Evolutionary conservation across 37 sponge, comb jelly and placozoan genomes (phyloP).

Genomic region (Ephydatia muelleri): DNA sequence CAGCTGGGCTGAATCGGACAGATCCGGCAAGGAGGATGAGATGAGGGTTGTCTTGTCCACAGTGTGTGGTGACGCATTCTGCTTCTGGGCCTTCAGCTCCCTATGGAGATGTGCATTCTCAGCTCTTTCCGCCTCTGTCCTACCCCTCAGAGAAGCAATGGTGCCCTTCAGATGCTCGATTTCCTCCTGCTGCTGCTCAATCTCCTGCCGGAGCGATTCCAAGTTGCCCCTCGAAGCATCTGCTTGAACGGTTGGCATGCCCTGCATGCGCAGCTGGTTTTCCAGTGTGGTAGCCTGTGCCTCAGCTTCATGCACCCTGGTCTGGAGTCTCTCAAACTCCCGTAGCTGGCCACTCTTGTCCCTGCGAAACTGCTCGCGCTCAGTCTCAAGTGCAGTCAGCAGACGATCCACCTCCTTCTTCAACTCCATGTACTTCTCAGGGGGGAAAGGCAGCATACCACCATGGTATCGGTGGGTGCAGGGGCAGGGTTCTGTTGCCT

Average conservation of each 20-base stretch:
- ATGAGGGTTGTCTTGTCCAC: not conserved
- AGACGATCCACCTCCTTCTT: conserved; percentile 33
- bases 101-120: conserved; percentile 26
- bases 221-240: not conserved
- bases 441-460: not conserved
- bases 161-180: conserved; percentile 28
- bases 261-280: conserved; percentile 19
- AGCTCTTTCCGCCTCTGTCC: conserved; percentile 15
- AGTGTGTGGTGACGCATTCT: not conserved
- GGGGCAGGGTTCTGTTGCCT: not conserved
- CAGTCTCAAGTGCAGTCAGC: conserved; percentile 38
- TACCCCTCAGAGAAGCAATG: conserved; percentile 36
- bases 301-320: conserved; percentile 21
- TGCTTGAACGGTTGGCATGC: conserved; percentile 10
- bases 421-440: not conserved
- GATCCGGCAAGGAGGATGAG: conserved; percentile 45
- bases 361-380: conserved; percentile 30
- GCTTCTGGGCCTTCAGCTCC: conserved; percentile 3
- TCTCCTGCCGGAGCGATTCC: conserved; percentile 7
- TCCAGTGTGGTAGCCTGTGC: conserved; percentile 28
- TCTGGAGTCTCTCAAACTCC: conserved; percentile 18
- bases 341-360: conserved; percentile 27
- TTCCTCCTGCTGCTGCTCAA: conserved; percentile 21
- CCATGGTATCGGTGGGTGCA: too few relatives aligned
- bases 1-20: conserved; percentile 10